Base-by-base conservation (phyloP, 2,113 vertebrate species). In the Grammomys surdaster region DNA sequence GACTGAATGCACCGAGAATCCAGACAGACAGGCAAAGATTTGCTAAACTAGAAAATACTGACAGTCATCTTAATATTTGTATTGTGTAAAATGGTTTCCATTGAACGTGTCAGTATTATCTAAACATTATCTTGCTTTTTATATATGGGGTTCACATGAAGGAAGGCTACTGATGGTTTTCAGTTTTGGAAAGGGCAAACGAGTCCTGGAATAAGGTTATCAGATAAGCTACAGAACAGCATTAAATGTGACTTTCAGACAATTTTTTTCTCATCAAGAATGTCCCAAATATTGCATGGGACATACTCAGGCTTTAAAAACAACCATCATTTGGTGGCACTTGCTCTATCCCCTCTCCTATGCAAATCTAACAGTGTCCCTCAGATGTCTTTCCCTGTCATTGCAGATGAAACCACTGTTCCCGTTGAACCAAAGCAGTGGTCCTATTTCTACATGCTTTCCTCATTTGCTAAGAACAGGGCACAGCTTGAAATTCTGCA, bases 11-110 rank as follows among this genome's bases (percentile, higher is more conserved):
- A 28, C 22, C 7, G 5, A 82, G 43, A 88, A 58, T 65, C 58
- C 17, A 67, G 65, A 31, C 36, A 91, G 40, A 80, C 11, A 33
- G n/a, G n/a, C 67, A 95, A 75, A 97, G 65, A 91, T 9, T 43
- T 26, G 2, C 13, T 65, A 67, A 87, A 36, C 43, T 17, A 63
- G 51, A 92, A 91, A 89, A 89, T 51, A 75, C 24, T 12, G 28
- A 14, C n/a, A 24, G 1, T 33, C 28, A 89, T 81, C n/a, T 76
- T 6, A 48, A 1, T 40, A 40, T 14, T 58, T 89, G 67, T 46
- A 48, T 70, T 97, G 65, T 73, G 28, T 19, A 85, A 86, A 65
- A 65, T 19, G 14, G 36, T 93, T 77, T 89, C 28, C n/a, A 84
- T 40, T 63, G 16, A 60, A 82, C 20, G n/a, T 48, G 31, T 75